phyloP scores from a whole-genome alignment of 2,113 vertebrate genomes.

The Lutjanus erythropterus region DNA sequence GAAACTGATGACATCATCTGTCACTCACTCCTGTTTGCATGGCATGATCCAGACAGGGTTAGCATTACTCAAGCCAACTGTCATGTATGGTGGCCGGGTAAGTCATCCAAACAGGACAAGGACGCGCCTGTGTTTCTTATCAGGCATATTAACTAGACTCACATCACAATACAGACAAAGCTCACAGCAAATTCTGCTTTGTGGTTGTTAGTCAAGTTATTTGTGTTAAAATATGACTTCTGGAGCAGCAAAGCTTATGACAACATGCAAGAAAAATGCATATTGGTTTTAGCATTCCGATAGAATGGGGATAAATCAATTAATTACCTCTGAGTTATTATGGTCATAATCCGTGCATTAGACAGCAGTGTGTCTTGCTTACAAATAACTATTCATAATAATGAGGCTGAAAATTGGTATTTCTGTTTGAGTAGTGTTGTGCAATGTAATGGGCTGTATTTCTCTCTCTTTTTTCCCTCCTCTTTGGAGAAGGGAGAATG shows the following conservation, averaged over 20 bases:
- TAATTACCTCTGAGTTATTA: conserved; percentile 69
- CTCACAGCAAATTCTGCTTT: not conserved
- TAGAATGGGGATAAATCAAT: conserved; percentile 59
- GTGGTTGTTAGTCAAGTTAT: conserved; percentile 13
- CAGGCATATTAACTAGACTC: not conserved
- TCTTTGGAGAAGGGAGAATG: conserved; percentile 49
- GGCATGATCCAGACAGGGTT: conserved; percentile 32
- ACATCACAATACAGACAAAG: not conserved
- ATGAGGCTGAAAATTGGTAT: conserved; percentile 64
- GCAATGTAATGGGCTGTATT: conserved; percentile 60
- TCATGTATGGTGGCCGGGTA: conserved; percentile 13
- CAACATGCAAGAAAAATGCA: conserved; percentile 17
- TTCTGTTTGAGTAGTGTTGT: conserved; percentile 64
- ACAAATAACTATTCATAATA: conserved; percentile 74
- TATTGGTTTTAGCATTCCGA: conserved; percentile 27
- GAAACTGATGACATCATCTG: conserved; percentile 63
- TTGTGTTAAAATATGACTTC: not conserved
- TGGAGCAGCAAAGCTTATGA: conserved; percentile 1
- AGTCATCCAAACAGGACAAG: conserved; percentile 31
- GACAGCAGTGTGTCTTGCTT: conserved; percentile 51
- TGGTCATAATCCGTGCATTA: conserved; percentile 55
- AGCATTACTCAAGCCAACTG: conserved; percentile 36
- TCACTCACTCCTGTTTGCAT: conserved; percentile 48
- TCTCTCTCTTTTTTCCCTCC: conserved; percentile 25
- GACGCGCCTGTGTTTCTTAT: not conserved